These are phyloP conservation scores for Zonitis immaculata DNA, from an alignment of 2,888 invertebrate species.

Conservation along the genomic window DNA sequence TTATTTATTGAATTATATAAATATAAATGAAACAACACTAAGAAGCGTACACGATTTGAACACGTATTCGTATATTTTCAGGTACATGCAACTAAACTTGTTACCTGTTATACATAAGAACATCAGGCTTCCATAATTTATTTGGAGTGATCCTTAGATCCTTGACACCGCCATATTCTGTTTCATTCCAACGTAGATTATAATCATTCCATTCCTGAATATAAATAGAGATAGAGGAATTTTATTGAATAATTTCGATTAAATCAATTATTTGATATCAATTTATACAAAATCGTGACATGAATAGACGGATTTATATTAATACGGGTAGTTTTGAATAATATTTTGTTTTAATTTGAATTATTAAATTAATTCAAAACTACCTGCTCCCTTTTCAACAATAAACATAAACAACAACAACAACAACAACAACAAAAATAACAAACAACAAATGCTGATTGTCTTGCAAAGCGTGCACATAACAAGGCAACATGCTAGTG, in stretches of 20 bases:
- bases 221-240: constrained; percentile 9
- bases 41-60: constrained; percentile 16
- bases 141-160: constrained; percentile 92
- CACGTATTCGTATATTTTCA: constrained; percentile 9
- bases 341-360: neutral
- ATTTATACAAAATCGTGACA: neutral
- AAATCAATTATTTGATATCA: neutral
- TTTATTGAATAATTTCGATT: neutral
- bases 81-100: constrained; percentile 41
- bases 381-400: constrained; percentile 19
- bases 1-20: constrained; percentile 6
- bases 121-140: constrained; percentile 97
- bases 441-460: constrained; percentile 24
- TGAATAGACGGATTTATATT: constrained; percentile 7
- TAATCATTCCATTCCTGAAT: constrained; percentile 96
- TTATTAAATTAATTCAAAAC: constrained; percentile 8
- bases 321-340: constrained; percentile 15
- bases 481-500: constrained; percentile 25
- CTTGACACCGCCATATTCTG: constrained; percentile 90
- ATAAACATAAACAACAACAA: too few relatives aligned
- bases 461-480: constrained; percentile 22
- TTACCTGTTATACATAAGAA: constrained; percentile 99
- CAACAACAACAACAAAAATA: too few relatives aligned
- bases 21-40: constrained; percentile 14
- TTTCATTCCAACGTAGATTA: constrained; percentile 94